A percentile compares a stretch with the other conserved stretches of the same genome.
phyloP scores from a whole-genome alignment of 2,888 invertebrate species.

The Rhingia campestris region DNA sequence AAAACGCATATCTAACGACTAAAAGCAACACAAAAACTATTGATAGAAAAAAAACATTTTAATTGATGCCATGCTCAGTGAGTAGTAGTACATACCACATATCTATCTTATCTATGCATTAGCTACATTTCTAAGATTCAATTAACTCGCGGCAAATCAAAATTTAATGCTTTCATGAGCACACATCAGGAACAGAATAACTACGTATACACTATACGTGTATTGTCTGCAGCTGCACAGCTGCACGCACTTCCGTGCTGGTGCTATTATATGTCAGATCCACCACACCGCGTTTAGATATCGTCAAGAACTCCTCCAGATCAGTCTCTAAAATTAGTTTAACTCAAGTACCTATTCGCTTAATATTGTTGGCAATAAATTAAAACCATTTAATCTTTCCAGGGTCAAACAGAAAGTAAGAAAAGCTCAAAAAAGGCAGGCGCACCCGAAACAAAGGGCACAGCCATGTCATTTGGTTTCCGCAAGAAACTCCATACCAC shows the following conservation, averaged over 20 bases:
- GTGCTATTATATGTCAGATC: neutral
- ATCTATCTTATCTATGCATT: conserved; percentile 12
- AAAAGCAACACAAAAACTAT: conserved; percentile 46
- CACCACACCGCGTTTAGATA: conserved; percentile 1
- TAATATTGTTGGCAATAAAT: neutral
- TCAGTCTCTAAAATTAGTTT: conserved; percentile 1
- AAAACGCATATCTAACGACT: conserved; percentile 16
- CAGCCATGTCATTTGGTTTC: conserved; percentile 93
- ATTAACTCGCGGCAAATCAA: conserved; percentile 24
- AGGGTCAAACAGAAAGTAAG: conserved; percentile 83
- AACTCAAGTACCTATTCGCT: neutral
- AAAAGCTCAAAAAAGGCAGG: conserved; percentile 78
- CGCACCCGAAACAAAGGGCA: conserved; percentile 84
- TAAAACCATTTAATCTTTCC: conserved; percentile 50
- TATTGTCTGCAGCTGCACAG: neutral
- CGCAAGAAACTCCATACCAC: conserved; percentile 86
- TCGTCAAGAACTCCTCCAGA: conserved; percentile 6
- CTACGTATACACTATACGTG: no score
- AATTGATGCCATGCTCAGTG: conserved; percentile 50
- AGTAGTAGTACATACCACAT: neutral
- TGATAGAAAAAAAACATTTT: conserved; percentile 26
- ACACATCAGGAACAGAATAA: conserved; percentile 8
- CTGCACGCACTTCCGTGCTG: conserved; percentile 38
- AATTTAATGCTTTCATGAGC: conserved; percentile 56
- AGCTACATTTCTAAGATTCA: conserved; percentile 12